Evolutionary conservation across 2,797 vertebrate species (phyloP), one percentile per base, ranked within the genome.

Genomic region (Hippoglossus hippoglossus): DNA sequence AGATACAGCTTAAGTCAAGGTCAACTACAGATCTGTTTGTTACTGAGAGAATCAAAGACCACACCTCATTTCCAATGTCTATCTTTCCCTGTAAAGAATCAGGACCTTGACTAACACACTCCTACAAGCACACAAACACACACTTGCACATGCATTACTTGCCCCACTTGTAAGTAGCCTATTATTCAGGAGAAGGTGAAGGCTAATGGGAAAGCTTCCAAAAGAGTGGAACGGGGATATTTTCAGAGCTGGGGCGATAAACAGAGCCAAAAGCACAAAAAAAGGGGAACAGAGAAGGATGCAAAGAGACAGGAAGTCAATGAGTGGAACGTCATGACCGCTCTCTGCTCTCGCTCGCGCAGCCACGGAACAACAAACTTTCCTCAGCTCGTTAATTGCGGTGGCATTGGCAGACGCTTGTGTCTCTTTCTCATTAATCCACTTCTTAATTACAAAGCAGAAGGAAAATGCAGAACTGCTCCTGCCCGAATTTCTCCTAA

Each of bases 401-500:
- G 34, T 44, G 62, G 71, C 75, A 66, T 26, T 77, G 84, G 84
- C 50, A 83, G 77, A 73, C 44, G 8, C 5, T 41, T 36, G 50
- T 69, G 80, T 84, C 68, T 89, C 73, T 72, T 71, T 81, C 86
- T 84, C 86, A 90, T 92, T 88, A 90, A 84, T 86, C 82, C 66
- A 39, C 65, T 81, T 73, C 79, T 87, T 91, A 89, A 91, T 90
- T 91, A 89, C 80, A 80, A 80, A 86, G 74, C 65, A 73, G 76
- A 76, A 69, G 81, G 67, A 82, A 81, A 85, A 72, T 24, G 64
- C 61, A 67, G 73, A 70, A 25, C 44, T 22, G 72, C 67, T 54
- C 74, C 75, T 56, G 66, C 68, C 77, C 8, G 21, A 70, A 71
- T 76, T 73, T 72, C 69, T 83, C 61, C 83, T 90, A 89, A 91